Evolutionary conservation across 2,113 vertebrate genomes (phyloP), one percentile per base, ranked within the genome.

Genomic region (Mobula hypostoma): DNA sequence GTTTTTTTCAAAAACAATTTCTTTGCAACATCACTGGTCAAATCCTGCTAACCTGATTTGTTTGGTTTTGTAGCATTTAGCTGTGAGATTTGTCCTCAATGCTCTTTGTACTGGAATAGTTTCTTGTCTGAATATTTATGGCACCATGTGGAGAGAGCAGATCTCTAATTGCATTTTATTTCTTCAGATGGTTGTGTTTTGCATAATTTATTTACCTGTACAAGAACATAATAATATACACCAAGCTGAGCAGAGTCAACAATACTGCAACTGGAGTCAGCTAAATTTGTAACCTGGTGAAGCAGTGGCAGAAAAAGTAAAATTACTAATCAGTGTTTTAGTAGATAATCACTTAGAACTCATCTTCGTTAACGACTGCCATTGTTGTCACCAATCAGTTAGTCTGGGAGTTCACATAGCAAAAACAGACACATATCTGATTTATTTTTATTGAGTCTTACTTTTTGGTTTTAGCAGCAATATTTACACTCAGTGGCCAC

Each of bases 61-160:
- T 74, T 74, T 74, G 72, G 19, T 21, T 4, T 2, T 74, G 15
- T 74, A 19, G 5, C 21, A 0, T 21, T 74, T 21, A 24, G 15
- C 72, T 24, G 72, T 74, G 19, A 24, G 72, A 74, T 74, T 19
- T 19, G 21, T 21, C 72, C 72, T 74, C 70, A 72, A 72, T 27
- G 29, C 9, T 74, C 91, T 74, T 74, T 56, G 21, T 21, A 74
- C 15, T 90, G 68, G 15, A 36, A 90, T 17, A n/a, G 48, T 6
- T 87, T 24, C 11, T 27, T 56, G 68, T 76, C 32, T 76, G 74
- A 74, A 74, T 93, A 74, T 93, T 93, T 76, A 74, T 93, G 70
- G 3, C 15, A 40, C 68, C 27, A 9, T 56, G 21, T 76, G 68
- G 70, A 17, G 70, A 74, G 70, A 72, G 6, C 70, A 93, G 9